A percentile compares a stretch with the other conserved stretches of the same genome.
Conservation (phyloP, 1,140 invertebrate genomes). For the Leptinotarsa defecta region DNA sequence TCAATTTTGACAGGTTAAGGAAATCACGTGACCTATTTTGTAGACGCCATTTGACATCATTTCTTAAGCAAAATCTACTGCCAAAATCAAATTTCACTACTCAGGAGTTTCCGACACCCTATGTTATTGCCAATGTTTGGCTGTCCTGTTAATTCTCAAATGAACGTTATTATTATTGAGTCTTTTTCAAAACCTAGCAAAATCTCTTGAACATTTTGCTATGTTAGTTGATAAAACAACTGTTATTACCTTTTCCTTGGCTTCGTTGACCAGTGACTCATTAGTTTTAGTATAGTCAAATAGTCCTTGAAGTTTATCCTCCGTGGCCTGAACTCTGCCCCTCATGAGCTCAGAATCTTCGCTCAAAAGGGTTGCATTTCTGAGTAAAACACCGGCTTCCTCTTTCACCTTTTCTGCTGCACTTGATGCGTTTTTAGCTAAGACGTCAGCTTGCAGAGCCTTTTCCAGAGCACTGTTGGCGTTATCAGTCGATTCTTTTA, state of each 20-base stretch:
- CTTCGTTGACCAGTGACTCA: conserved; percentile 72
- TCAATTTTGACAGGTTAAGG: too few relatives aligned
- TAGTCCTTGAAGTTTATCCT: conserved; percentile 69
- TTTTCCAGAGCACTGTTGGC: conserved; percentile 75
- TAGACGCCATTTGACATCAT: too few relatives aligned
- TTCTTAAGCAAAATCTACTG: too few relatives aligned
- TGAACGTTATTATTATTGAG: too few relatives aligned
- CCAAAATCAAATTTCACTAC: too few relatives aligned
- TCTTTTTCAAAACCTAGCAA: too few relatives aligned
- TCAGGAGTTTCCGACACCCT: too few relatives aligned
- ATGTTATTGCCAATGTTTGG: too few relatives aligned
- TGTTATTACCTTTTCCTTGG: conserved; percentile 64
- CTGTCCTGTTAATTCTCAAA: too few relatives aligned
- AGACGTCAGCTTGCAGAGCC: conserved; percentile 74
- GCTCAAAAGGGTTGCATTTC: conserved; percentile 72
- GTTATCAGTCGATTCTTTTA: conserved; percentile 76
- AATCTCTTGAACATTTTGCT: too few relatives aligned
- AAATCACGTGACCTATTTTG: too few relatives aligned
- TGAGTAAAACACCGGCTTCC: conserved; percentile 76
- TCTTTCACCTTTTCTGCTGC: conserved; percentile 76
- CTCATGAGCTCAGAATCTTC: conserved; percentile 77
- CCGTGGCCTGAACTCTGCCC: conserved; percentile 72
- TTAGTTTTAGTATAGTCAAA: conserved; percentile 76
- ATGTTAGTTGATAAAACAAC: not conserved
- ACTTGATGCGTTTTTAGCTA: conserved; percentile 73